Percentiles rank a stretch among this genome's conserved stretches.
phyloP scores from a whole-genome alignment of 2,888 invertebrate genomes.

The Litoditis marina region DNA sequence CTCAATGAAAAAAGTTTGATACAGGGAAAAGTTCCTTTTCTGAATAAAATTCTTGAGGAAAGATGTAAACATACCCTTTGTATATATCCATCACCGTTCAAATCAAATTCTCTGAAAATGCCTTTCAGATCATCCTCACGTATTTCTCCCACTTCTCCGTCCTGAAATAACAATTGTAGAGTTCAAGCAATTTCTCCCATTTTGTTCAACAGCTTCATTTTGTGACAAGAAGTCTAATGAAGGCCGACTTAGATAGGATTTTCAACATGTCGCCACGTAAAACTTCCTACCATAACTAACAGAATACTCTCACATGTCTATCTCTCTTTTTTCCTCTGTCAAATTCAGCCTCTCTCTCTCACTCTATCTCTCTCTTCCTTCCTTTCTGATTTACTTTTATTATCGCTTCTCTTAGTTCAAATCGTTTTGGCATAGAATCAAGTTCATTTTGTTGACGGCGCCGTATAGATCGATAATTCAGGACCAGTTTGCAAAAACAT shows the following conservation, averaged over 20 bases:
- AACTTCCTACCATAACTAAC: too few species aligned
- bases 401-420: not conserved
- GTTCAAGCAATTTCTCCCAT: not conserved
- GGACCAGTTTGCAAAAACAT: too few species aligned
- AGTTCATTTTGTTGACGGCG: too few species aligned
- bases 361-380: too few species aligned
- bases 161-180: constrained; percentile 17
- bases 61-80: constrained; percentile 40
- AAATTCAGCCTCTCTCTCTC: not conserved
- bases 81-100: constrained; percentile 61
- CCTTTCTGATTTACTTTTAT: not conserved
- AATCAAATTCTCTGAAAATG: constrained; percentile 59
- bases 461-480: not conserved
- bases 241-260: too few species aligned
- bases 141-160: constrained; percentile 54
- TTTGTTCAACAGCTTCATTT: not conserved
- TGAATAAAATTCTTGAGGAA: too few species aligned
- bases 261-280: too few species aligned
- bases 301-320: too few species aligned
- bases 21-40: too few species aligned
- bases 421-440: not conserved
- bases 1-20: too few species aligned
- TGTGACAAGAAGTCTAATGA: too few species aligned
- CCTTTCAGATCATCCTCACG: constrained; percentile 57
- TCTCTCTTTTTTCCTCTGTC: not conserved